These are phyloP conservation scores for Charaxes varanes DNA, from an alignment of 1,140 invertebrate genomes.

Conservation along the genomic window DNA sequence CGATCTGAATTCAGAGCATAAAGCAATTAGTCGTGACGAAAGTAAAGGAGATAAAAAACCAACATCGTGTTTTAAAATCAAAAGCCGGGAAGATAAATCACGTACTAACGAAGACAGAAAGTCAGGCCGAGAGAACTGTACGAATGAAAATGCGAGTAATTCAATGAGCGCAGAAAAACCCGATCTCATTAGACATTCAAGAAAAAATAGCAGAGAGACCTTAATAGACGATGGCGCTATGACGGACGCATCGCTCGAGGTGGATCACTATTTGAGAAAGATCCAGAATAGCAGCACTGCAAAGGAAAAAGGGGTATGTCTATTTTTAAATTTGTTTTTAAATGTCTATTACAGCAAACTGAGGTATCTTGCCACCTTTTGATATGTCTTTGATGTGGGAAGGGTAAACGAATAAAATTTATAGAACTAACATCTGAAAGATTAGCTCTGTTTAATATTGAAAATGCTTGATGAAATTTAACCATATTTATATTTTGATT, in stretches of 20 bases:
- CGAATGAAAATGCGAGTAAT: slow-evolving; percentile 59
- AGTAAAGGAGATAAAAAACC: slow-evolving; percentile 56
- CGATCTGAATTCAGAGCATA: slow-evolving; percentile 30
- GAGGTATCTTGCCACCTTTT: too few species aligned
- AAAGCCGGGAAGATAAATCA: slow-evolving; percentile 55
- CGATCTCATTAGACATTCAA: slow-evolving; percentile 57
- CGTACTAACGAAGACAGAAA: slow-evolving; percentile 47
- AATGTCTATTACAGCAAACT: too few species aligned
- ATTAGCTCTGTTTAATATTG: too few species aligned
- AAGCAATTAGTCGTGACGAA: slow-evolving; percentile 42
- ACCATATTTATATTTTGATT: too few species aligned
- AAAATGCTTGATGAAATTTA: too few species aligned
- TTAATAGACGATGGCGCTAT: slow-evolving; percentile 48
- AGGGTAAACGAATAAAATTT: too few species aligned
- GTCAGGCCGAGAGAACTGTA: slow-evolving; percentile 51
- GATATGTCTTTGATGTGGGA: too few species aligned
- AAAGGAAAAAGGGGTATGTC: slow-evolving; percentile 47
- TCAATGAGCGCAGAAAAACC: slow-evolving; percentile 43
- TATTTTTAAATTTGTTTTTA: slow-evolving; percentile 2
- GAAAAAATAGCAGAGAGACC: slow-evolving; percentile 47
- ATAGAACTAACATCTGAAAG: too few species aligned
- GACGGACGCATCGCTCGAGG: slow-evolving; percentile 32
- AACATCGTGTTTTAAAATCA: slow-evolving; percentile 67
- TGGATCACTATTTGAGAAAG: slow-evolving; percentile 32
- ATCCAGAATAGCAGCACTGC: slow-evolving; percentile 38